A percentile compares a stretch with the other conserved stretches of the same genome.
These are phyloP conservation scores for Helicorthomorpha holstii DNA, from an alignment of 1,140 invertebrate species.

Conservation along the genomic window DNA sequence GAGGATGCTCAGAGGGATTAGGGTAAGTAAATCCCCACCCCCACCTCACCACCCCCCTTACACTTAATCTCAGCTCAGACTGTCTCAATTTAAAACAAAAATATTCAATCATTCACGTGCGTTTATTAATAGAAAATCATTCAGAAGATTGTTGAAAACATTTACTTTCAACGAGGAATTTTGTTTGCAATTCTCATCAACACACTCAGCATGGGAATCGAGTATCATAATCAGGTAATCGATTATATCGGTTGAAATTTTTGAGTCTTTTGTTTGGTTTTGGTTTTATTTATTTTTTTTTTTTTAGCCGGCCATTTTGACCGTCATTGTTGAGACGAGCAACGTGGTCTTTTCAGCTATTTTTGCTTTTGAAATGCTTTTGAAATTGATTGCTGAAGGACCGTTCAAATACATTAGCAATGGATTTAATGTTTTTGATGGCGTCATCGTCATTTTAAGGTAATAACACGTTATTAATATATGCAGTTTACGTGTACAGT, in stretches of 20 bases:
- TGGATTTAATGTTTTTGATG: slow-evolving; percentile 99
- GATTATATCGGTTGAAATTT: background rate
- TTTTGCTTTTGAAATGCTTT: slow-evolving; percentile 93
- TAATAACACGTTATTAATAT: no score
- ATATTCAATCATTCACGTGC: background rate
- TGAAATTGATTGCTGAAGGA: slow-evolving; percentile 91
- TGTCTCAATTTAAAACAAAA: no score
- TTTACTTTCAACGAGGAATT: slow-evolving; percentile 92
- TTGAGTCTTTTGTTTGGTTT: no score
- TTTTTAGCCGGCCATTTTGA: slow-evolving; percentile 71
- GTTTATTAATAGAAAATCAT: slow-evolving; percentile 2
- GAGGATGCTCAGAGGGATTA: slow-evolving; percentile 7
- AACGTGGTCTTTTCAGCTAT: slow-evolving; percentile 92
- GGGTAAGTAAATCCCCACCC: background rate
- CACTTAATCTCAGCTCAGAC: no score
- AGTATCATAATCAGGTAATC: slow-evolving; percentile 82
- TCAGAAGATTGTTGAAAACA: slow-evolving; percentile 50
- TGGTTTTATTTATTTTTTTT: slow-evolving; percentile 16
- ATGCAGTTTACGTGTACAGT: no score
- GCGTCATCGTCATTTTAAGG: slow-evolving; percentile 94
- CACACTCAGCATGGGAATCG: slow-evolving; percentile 97
- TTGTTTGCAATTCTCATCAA: slow-evolving; percentile 95
- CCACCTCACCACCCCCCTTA: no score
- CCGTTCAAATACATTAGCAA: slow-evolving; percentile 92
- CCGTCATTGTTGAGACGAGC: slow-evolving; percentile 85